Conservation (phyloP, 1,140 invertebrate genomes). For the Drosophila orosa region DNA sequence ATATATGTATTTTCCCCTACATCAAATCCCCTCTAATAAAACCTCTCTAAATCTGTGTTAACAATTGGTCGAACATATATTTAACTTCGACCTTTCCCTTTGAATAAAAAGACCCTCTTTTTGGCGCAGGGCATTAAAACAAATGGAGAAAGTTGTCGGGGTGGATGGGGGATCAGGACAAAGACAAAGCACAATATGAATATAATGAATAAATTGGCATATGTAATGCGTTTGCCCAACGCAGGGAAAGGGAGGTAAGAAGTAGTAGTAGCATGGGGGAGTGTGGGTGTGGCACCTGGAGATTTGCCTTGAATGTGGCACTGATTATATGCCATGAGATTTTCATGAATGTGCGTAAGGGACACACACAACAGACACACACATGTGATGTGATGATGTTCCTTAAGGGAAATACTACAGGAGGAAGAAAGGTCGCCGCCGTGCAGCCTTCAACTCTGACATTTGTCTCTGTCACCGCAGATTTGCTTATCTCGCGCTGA, state of each 20-base stretch:
- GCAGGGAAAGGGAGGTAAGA: conserved; percentile 4
- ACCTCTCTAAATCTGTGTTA: conserved; percentile 1
- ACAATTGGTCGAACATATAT: conserved; percentile 3
- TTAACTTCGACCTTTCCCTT: no score
- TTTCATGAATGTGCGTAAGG: conserved; percentile 57
- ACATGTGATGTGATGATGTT: conserved; percentile 19
- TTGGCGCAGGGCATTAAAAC: conserved; percentile 35
- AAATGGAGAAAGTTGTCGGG: conserved; percentile 62
- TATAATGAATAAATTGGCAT: conserved; percentile 82
- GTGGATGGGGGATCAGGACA: conserved; percentile 9
- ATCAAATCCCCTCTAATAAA: not conserved
- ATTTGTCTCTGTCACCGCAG: conserved; percentile 27
- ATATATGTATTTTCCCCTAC: no score
- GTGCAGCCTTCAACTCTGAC: conserved; percentile 37
- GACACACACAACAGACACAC: conserved; percentile 14
- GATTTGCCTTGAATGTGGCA: conserved; percentile 72
- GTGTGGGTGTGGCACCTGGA: conserved; percentile 53
- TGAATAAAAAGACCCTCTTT: not conserved
- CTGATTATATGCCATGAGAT: conserved; percentile 77
- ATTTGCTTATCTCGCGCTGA: conserved; percentile 19
- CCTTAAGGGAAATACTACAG: not conserved
- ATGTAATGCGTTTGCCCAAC: conserved; percentile 70
- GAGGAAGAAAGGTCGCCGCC: conserved; percentile 12
- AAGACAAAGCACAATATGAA: conserved; percentile 69
- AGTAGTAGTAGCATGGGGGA: not conserved